Conservation (phyloP, 2,888 invertebrate genomes). For the Uropetala carovei region DNA sequence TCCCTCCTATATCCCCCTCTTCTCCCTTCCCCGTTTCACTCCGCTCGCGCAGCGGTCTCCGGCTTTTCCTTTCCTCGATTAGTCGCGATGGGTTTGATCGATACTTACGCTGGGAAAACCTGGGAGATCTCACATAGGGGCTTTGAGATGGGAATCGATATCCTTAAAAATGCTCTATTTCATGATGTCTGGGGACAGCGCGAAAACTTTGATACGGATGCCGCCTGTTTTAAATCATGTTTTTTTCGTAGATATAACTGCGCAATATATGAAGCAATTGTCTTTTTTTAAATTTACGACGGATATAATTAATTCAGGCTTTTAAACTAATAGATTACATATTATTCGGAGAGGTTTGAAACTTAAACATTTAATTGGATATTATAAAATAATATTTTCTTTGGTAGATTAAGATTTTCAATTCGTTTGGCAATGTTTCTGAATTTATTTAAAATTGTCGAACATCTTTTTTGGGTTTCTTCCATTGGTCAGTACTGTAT, state of each 20-base stretch:
- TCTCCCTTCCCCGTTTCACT: background rate
- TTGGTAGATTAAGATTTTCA: too few species aligned
- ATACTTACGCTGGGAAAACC: background rate
- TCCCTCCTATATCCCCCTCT: conserved; percentile 11
- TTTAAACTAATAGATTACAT: too few species aligned
- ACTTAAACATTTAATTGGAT: too few species aligned
- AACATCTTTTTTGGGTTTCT: too few species aligned
- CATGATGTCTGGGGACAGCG: background rate
- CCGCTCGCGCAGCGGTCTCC: background rate
- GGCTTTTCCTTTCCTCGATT: background rate
- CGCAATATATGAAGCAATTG: too few species aligned
- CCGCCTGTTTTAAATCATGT: background rate
- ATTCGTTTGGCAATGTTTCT: too few species aligned
- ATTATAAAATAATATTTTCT: too few species aligned
- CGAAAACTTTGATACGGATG: background rate
- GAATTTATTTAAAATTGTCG: too few species aligned
- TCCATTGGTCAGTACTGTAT: too few species aligned
- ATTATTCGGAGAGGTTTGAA: too few species aligned
- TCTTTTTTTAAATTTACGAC: too few species aligned
- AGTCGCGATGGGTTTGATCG: background rate
- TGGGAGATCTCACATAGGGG: background rate
- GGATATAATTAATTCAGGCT: too few species aligned
- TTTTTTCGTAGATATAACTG: background rate
- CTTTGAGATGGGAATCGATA: background rate
- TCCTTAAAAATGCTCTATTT: background rate